phyloP scores from a whole-genome alignment of 2,797 vertebrate genomes.

The Octomys mimax region DNA sequence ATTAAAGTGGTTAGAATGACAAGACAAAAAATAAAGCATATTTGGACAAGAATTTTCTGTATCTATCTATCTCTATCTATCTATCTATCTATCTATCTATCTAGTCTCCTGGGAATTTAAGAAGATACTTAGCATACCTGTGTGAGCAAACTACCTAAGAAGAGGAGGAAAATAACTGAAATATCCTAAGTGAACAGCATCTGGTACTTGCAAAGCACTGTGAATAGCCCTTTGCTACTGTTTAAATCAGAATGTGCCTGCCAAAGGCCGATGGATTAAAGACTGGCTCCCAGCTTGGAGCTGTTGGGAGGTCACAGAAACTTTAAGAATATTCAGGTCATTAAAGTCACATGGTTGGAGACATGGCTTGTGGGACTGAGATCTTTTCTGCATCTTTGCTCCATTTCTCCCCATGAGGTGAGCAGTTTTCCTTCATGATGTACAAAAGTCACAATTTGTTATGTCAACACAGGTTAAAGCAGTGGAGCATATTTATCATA shows the following conservation, averaged over 20 bases:
- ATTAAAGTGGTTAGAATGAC: background rate
- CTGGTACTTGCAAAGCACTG: background rate
- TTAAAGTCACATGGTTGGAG: no score
- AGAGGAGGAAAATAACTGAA: background rate
- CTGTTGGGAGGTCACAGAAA: no score
- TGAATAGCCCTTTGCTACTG: background rate
- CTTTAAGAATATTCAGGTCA: no score
- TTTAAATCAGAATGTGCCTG: no score
- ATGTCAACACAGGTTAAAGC: background rate
- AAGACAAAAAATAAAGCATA: background rate
- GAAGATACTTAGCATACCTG: background rate
- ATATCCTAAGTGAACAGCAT: background rate
- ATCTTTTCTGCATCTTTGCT: background rate
- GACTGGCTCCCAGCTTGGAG: background rate
- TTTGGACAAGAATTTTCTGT: background rate
- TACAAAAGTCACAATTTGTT: background rate
- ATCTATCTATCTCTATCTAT: no score
- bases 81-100: no score
- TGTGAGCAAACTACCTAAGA: background rate
- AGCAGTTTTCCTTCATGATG: background rate
- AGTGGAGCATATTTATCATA: background rate
- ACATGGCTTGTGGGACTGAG: background rate
- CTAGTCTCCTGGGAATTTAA: background rate
- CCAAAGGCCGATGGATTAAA: background rate
- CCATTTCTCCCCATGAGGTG: background rate